A percentile compares a stretch with the other conserved stretches of the same genome.
Conservation (phyloP, 2,888 invertebrate species). For the Agrotis clavis region DNA sequence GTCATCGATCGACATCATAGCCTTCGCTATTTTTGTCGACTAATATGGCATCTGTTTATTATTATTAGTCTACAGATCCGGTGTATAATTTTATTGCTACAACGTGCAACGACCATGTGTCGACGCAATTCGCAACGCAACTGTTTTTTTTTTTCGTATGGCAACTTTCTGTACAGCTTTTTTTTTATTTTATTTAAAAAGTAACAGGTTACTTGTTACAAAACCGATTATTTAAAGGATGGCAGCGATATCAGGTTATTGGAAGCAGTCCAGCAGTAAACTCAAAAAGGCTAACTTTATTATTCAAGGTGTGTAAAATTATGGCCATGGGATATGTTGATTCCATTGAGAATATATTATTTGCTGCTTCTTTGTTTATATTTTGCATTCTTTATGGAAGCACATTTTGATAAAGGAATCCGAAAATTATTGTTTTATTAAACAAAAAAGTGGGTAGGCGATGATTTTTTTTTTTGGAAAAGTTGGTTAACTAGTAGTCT, state of each 20-base stretch:
- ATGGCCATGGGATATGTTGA: conserved; percentile 14
- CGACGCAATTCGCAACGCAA: neutral
- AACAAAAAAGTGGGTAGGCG: neutral
- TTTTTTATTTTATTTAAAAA: conserved; percentile 28
- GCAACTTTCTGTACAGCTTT: conserved; percentile 1
- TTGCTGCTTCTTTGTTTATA: neutral
- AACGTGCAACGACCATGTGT: neutral
- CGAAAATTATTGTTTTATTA: neutral
- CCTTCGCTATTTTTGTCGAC: conserved; percentile 19
- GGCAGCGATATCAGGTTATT: conserved; percentile 9
- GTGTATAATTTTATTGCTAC: conserved; percentile 20
- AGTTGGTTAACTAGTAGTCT: neutral
- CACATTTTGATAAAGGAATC: neutral
- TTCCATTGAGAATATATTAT: neutral
- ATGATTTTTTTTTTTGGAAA: neutral
- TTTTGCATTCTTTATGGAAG: neutral
- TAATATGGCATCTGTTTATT: conserved; percentile 1
- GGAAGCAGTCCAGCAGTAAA: conserved; percentile 18
- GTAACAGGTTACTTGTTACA: conserved; percentile 19
- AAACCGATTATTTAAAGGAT: conserved; percentile 15
- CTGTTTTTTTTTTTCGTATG: neutral
- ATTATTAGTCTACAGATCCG: conserved; percentile 18
- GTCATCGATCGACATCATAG: conserved; percentile 31
- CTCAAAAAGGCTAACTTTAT: conserved; percentile 21
- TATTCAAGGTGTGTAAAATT: conserved; percentile 28